Evolutionary conservation across 2,797 vertebrate species (phyloP), one percentile per base, ranked within the genome.

Genomic region (Gobio occitaniae): DNA sequence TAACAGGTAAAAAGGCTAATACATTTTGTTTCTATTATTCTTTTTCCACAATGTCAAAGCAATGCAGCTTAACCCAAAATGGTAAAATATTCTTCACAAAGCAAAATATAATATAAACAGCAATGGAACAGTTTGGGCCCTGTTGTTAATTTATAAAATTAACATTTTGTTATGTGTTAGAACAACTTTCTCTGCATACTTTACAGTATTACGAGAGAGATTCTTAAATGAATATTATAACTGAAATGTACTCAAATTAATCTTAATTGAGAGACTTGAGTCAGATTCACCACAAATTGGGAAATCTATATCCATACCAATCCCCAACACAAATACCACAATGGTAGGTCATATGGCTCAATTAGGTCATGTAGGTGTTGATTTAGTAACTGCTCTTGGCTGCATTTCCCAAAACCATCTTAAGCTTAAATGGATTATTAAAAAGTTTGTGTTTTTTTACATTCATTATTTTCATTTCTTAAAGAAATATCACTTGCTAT

Each of bases 331-430:
- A 16, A 8, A 72, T 48, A 17, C 47, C 44, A 29, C n/a, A 72
- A 6, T 74, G 71, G 47, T 32, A 11, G 44, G 29, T 25, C 21
- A 15, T 9, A 2, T 47, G 69, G n/a, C 44, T 48, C 44, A 25
- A 16, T 72, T 48, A 72, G n/a, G 13, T 29, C 12, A 48, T 71
- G 44, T 72, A 72, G n/a, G 25, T 72, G 70, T 72, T 48, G n/a
- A 29, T 9, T 25, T 25, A 25, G 47, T 29, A 25, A 47, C 21
- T 71, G 38, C 5, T 41, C 38, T n/a, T 15, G 6, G 44, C 19
- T 69, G 44, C 1, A 13, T 48, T 71, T 25, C 69, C 12, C 44
- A 48, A 48, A 16, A 9, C 68, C 11, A 71, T 48, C 3, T 3
- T 72, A 29, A 48, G 15, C 7, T 15, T 29, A 2, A 50, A 25